These are phyloP conservation scores for Notothenia coriiceps DNA, from an alignment of 2,113 vertebrate species.

Conservation along the genomic window DNA sequence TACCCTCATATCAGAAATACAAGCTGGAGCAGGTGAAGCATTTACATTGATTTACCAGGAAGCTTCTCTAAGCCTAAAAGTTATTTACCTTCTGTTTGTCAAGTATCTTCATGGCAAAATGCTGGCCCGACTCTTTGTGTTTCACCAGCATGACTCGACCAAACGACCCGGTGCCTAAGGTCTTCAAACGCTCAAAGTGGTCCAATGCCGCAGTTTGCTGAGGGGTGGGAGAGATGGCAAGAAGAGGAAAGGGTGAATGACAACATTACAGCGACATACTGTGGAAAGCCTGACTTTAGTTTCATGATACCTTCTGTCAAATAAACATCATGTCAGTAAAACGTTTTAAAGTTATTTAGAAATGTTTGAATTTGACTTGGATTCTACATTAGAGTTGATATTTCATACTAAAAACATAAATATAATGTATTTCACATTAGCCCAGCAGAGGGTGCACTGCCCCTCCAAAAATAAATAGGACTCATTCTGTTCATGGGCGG, in stretches of 20 bases:
- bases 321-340: neutral
- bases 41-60: neutral
- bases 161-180: slow-evolving; percentile 93
- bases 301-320: neutral
- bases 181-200: slow-evolving; percentile 94
- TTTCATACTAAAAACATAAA: neutral
- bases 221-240: neutral
- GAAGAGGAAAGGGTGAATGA: neutral
- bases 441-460: slow-evolving; percentile 78
- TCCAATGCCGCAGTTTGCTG: slow-evolving; percentile 94
- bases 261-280: neutral
- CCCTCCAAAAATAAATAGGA: slow-evolving; percentile 19
- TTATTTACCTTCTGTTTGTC: slow-evolving; percentile 93
- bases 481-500: neutral
- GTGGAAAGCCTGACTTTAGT: neutral
- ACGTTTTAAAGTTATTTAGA: neutral
- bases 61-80: neutral
- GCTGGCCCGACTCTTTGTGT: slow-evolving; percentile 90
- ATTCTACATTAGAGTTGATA: neutral
- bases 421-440: neutral
- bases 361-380: neutral
- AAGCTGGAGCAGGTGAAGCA: neutral
- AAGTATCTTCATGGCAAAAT: slow-evolving; percentile 97
- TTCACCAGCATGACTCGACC: slow-evolving; percentile 95
- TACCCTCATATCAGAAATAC: neutral